A percentile compares a stretch with the other conserved stretches of the same genome.
Evolutionary conservation across 2,113 vertebrate species (phyloP).

Genomic region (Stercorarius parasiticus): DNA sequence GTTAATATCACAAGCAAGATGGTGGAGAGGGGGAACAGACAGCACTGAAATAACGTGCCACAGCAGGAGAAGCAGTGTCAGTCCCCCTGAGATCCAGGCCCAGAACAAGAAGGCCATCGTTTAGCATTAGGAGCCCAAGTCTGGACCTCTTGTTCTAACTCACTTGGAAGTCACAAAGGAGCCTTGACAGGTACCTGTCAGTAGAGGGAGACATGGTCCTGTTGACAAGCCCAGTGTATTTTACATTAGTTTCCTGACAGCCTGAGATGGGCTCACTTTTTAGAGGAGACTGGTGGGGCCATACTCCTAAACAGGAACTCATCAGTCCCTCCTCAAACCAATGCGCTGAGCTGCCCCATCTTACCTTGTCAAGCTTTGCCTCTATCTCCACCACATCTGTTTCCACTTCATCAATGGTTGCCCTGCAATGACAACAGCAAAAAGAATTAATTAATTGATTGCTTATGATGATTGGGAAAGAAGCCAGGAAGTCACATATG

Average conservation of each 20-base stretch:
- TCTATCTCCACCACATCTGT: conserved; percentile 97
- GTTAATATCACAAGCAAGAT: background rate
- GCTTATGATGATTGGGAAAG: background rate
- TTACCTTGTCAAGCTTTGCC: conserved; percentile 96
- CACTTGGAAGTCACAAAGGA: background rate
- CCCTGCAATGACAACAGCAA: conserved; percentile 78
- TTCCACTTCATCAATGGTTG: conserved; percentile 95
- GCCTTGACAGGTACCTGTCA: background rate
- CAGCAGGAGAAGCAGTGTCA: background rate
- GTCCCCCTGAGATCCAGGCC: background rate
- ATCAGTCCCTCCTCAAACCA: background rate
- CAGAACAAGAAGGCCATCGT: background rate
- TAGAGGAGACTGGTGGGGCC: background rate
- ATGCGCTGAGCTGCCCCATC: background rate
- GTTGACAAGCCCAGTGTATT: background rate
- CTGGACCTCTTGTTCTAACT: background rate
- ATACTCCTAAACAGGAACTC: background rate
- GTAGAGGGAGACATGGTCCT: background rate
- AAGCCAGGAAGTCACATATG: background rate
- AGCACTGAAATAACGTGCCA: background rate
- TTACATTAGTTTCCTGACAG: background rate
- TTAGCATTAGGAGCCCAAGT: background rate
- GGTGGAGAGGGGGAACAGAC: background rate
- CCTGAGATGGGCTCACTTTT: background rate
- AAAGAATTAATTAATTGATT: background rate